Evolutionary conservation across 2,888 invertebrate genomes (phyloP).

Genomic region (Papilio protenor): DNA sequence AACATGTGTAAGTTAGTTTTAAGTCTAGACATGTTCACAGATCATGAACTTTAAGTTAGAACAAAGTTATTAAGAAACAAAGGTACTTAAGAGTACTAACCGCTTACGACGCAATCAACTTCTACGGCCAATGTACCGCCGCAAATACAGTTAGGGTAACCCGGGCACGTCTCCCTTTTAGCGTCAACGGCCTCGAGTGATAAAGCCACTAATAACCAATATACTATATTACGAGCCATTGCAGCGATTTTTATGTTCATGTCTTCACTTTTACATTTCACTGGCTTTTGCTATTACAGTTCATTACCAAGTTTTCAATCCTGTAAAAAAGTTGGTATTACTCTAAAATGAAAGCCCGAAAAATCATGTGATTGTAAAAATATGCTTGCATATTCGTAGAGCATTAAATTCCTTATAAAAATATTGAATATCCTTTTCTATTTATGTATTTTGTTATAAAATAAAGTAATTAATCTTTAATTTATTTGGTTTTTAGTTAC

Average conservation of each 20-base stretch:
- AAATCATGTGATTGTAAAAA: too few relatives aligned
- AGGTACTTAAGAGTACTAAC: constrained; percentile 68
- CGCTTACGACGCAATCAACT: constrained; percentile 80
- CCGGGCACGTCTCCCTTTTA: constrained; percentile 70
- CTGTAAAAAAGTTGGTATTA: neutral
- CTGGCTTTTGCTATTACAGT: constrained; percentile 4
- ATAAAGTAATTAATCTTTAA: too few relatives aligned
- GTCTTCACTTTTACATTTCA: constrained; percentile 34
- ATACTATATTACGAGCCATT: constrained; percentile 70
- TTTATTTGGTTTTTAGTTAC: too few relatives aligned
- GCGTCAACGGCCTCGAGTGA: constrained; percentile 75
- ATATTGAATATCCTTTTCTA: too few relatives aligned
- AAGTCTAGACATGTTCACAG: constrained; percentile 37
- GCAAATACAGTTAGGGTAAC: constrained; percentile 80
- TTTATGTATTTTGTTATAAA: too few relatives aligned
- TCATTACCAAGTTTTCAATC: neutral
- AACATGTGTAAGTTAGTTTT: constrained; percentile 24
- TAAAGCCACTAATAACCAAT: constrained; percentile 66
- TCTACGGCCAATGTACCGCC: constrained; percentile 76
- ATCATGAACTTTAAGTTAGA: constrained; percentile 50
- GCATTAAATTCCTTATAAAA: too few relatives aligned
- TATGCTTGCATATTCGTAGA: too few relatives aligned
- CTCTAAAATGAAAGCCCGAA: neutral
- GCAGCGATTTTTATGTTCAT: constrained; percentile 49
- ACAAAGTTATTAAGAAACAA: constrained; percentile 48